Percentiles rank a stretch among this genome's conserved stretches.
Conservation (phyloP, 2,888 invertebrate genomes). For the Phyto melanocephala region DNA sequence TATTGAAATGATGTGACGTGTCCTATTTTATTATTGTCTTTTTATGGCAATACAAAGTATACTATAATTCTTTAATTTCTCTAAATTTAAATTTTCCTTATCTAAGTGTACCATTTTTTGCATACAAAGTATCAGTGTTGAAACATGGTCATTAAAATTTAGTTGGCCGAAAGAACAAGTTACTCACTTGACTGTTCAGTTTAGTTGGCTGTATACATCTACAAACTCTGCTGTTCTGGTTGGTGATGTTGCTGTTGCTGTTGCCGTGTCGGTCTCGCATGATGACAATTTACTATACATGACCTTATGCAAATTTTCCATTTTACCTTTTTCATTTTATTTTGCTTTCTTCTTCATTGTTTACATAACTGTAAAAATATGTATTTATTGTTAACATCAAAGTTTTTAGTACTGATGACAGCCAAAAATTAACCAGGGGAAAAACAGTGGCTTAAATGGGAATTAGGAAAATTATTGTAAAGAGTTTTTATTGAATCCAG, state of each 20-base stretch:
- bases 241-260: constrained; percentile 17
- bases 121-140: background rate
- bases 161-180: constrained; percentile 42
- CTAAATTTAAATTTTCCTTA: background rate
- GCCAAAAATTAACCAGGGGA: constrained; percentile 10
- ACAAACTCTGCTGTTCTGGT: constrained; percentile 3
- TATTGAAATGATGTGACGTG: too few species aligned
- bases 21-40: too few species aligned
- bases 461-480: background rate
- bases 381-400: constrained; percentile 41
- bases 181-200: constrained; percentile 39
- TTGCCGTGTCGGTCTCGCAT: constrained; percentile 19
- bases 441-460: background rate
- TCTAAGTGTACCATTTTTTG: background rate
- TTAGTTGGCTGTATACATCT: constrained; percentile 21
- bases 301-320: constrained; percentile 58
- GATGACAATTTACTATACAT: constrained; percentile 50
- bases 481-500: too few species aligned
- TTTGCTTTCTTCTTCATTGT: background rate
- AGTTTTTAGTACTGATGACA: constrained; percentile 11
- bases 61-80: too few species aligned
- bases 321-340: constrained; percentile 9
- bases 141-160: constrained; percentile 26
- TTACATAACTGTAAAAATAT: constrained; percentile 14
- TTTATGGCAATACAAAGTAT: too few species aligned